These are phyloP conservation scores for Phragmatobia fuliginosa DNA, from an alignment of 2,888 invertebrate species.

Conservation along the genomic window DNA sequence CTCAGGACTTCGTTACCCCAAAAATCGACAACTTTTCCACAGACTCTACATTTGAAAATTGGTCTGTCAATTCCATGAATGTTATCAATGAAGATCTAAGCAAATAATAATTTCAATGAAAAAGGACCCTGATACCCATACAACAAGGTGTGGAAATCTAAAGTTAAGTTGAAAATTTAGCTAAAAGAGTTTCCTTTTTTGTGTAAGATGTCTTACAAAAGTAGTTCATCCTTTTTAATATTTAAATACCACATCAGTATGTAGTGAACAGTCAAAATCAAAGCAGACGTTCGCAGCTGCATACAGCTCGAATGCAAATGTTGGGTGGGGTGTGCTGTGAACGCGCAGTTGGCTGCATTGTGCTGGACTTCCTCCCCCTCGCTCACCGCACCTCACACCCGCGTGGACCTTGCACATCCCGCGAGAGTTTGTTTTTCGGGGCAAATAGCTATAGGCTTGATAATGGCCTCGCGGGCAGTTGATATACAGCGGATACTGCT, in stretches of 20 bases:
- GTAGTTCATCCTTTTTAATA: no score
- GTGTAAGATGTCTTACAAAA: conserved; percentile 5
- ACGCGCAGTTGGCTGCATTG: conserved; percentile 85
- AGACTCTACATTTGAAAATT: no score
- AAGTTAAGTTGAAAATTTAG: neutral
- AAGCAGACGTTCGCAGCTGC: conserved; percentile 73
- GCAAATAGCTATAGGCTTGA: conserved; percentile 87
- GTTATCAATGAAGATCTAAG: no score
- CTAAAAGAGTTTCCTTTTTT: neutral
- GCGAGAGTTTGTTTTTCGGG: conserved; percentile 87
- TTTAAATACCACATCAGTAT: conserved; percentile 44
- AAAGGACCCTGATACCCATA: no score
- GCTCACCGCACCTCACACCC: conserved; percentile 42
- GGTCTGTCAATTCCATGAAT: no score
- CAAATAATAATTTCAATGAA: no score
- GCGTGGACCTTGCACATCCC: conserved; percentile 72
- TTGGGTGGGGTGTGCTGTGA: conserved; percentile 74
- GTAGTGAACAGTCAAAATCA: conserved; percentile 65
- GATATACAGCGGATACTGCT: conserved; percentile 57
- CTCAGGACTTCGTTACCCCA: no score
- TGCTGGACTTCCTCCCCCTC: conserved; percentile 59
- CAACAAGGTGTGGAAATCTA: neutral
- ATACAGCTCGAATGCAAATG: conserved; percentile 78
- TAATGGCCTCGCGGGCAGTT: conserved; percentile 83
- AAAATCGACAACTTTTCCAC: no score